Evolutionary conservation across 2,888 invertebrate species (phyloP).

Genomic region (Mycalesis mineus): DNA sequence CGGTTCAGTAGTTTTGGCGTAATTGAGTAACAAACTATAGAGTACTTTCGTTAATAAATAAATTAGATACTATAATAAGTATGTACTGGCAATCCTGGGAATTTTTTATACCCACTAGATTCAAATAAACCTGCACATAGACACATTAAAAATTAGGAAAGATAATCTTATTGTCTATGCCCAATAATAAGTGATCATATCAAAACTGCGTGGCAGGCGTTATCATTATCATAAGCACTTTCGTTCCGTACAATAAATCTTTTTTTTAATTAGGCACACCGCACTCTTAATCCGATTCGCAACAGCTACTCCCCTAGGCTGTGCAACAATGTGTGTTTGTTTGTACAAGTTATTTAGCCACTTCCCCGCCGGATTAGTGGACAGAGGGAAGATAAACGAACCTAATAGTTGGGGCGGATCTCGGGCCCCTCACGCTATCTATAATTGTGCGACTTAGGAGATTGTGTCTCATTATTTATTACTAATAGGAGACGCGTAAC

Average conservation of each 20-base stretch:
- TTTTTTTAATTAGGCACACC: conserved; percentile 58
- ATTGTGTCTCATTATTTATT: conserved; percentile 28
- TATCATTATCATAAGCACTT: conserved; percentile 13
- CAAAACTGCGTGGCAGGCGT: too few species aligned
- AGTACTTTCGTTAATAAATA: too few species aligned
- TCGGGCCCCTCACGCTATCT: conserved; percentile 43
- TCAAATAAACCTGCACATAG: too few species aligned
- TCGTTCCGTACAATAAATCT: conserved; percentile 44
- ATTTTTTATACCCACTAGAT: too few species aligned
- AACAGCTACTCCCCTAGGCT: conserved; percentile 61
- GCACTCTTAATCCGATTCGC: conserved; percentile 69
- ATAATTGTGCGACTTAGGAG: conserved; percentile 62
- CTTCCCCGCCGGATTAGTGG: conserved; percentile 74
- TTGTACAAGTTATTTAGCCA: conserved; percentile 78
- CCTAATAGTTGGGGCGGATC: conserved; percentile 70
- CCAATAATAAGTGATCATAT: too few species aligned
- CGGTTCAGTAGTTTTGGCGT: too few species aligned
- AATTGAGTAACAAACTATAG: too few species aligned
- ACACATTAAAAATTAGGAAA: too few species aligned
- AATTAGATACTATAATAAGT: too few species aligned
- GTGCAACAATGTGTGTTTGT: conserved; percentile 72
- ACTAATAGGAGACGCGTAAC: conserved; percentile 14
- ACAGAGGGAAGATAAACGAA: conserved; percentile 67
- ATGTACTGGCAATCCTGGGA: too few species aligned
- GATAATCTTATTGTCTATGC: too few species aligned